Percentiles rank a stretch among this genome's conserved stretches.
phyloP scores from a whole-genome alignment of 2,888 invertebrate genomes.

The Cerastis leucographa region DNA sequence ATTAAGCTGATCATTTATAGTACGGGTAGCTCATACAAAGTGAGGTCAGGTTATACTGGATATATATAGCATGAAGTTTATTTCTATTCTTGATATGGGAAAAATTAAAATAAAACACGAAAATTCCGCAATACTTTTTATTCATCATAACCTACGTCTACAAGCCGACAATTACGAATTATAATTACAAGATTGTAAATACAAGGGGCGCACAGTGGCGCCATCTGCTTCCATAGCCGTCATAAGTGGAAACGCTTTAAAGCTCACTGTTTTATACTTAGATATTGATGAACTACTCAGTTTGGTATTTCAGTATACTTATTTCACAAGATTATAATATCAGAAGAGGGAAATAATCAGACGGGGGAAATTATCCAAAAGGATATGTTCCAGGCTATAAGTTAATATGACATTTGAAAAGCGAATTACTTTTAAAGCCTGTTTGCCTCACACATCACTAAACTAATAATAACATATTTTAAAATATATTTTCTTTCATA shows the following conservation, averaged over 20 bases:
- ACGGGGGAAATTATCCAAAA: not conserved
- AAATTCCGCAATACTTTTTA: slow-evolving; percentile 64
- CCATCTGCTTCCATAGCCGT: slow-evolving; percentile 56
- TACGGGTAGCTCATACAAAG: no score
- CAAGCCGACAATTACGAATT: slow-evolving; percentile 63
- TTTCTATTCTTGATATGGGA: no score
- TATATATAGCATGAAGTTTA: no score
- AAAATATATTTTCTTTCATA: not conserved
- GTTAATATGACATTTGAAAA: not conserved
- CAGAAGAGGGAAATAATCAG: not conserved
- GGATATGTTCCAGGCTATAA: not conserved
- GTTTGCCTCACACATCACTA: not conserved
- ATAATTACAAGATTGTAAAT: slow-evolving; percentile 65
- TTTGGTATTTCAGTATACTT: slow-evolving; percentile 30
- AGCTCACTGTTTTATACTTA: slow-evolving; percentile 61
- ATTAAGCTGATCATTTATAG: no score
- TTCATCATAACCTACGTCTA: slow-evolving; percentile 65
- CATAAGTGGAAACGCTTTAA: slow-evolving; percentile 68
- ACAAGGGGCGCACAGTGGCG: slow-evolving; percentile 53
- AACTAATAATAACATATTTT: not conserved
- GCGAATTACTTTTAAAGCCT: not conserved
- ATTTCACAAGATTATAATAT: not conserved
- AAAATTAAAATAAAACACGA: slow-evolving; percentile 24
- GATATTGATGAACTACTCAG: slow-evolving; percentile 31
- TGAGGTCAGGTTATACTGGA: no score